These are phyloP conservation scores for Zaprionus ghesquierei DNA, from an alignment of 1,140 invertebrate genomes.

Conservation along the genomic window DNA sequence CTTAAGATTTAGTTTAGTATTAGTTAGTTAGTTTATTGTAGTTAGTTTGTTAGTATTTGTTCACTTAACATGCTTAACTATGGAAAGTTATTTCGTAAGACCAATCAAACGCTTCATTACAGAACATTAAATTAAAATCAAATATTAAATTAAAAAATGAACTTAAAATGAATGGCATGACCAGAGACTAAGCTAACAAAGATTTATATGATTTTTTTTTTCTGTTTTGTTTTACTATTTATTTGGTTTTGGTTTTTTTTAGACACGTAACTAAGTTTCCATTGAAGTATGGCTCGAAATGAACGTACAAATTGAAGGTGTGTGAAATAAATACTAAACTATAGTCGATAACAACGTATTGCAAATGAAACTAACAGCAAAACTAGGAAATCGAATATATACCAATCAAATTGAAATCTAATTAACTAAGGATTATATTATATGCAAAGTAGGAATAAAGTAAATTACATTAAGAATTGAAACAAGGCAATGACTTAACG, in stretches of 20 bases:
- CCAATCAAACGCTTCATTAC: constrained; percentile 74
- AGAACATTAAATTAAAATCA: constrained; percentile 45
- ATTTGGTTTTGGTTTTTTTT: constrained; percentile 37
- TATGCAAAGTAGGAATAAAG: constrained; percentile 74
- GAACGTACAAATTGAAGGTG: constrained; percentile 55
- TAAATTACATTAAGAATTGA: constrained; percentile 33
- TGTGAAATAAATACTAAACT: constrained; percentile 37
- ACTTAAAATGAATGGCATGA: constrained; percentile 54
- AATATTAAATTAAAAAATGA: constrained; percentile 16
- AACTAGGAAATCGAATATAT: constrained; percentile 40
- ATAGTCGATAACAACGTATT: constrained; percentile 30
- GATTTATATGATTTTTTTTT: constrained; percentile 21
- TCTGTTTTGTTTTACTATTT: constrained; percentile 39
- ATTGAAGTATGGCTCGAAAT: constrained; percentile 46
- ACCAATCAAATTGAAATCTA: constrained; percentile 32
- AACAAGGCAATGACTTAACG: constrained; percentile 40
- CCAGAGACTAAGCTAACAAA: constrained; percentile 75
- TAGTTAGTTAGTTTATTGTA: constrained; percentile 7
- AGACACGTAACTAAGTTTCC: constrained; percentile 62
- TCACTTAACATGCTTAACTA: constrained; percentile 75
- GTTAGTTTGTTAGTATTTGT: constrained; percentile 51
- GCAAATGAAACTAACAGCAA: constrained; percentile 45
- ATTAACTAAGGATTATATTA: constrained; percentile 36
- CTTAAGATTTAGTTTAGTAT: not conserved
- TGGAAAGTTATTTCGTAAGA: constrained; percentile 58